A percentile compares a stretch with the other conserved stretches of the same genome.
Conservation (phyloP, 2,113 vertebrate genomes). For the Megaleporinus macrocephalus region DNA sequence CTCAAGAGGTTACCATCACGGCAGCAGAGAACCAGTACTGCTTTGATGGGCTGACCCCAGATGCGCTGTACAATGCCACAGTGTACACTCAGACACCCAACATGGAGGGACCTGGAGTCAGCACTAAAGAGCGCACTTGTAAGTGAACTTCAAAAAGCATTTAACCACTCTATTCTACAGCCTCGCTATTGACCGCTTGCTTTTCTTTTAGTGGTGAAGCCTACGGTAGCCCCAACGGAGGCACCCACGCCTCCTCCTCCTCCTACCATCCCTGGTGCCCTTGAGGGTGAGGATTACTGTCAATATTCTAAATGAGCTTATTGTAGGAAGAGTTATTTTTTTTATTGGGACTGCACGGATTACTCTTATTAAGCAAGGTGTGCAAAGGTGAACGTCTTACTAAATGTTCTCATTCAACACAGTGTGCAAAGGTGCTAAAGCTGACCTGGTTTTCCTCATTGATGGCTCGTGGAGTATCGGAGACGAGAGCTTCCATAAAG, state of each 20-base stretch:
- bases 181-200: neutral
- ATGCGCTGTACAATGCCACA: slow-evolving; percentile 87
- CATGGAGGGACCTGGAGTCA: slow-evolving; percentile 91
- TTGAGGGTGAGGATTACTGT: slow-evolving; percentile 83
- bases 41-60: slow-evolving; percentile 88
- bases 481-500: slow-evolving; percentile 96
- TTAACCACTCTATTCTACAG: neutral
- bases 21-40: slow-evolving; percentile 89
- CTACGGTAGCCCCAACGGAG: slow-evolving; percentile 87
- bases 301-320: neutral
- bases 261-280: slow-evolving; percentile 87
- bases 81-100: slow-evolving; percentile 94
- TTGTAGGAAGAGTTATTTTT: no score
- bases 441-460: slow-evolving; percentile 96
- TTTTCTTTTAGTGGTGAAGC: slow-evolving; percentile 84
- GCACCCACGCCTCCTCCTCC: slow-evolving; percentile 90
- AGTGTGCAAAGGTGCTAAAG: slow-evolving; percentile 93
- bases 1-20: slow-evolving; percentile 92
- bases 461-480: slow-evolving; percentile 99
- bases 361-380: slow-evolving; percentile 17
- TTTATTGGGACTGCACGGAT: neutral
- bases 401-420: slow-evolving; percentile 11
- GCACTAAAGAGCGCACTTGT: slow-evolving; percentile 88
- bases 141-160: slow-evolving; percentile 57
- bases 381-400: slow-evolving; percentile 82